Evolutionary conservation across 1,140 invertebrate genomes (phyloP).

Genomic region (Cydia strobilella): DNA sequence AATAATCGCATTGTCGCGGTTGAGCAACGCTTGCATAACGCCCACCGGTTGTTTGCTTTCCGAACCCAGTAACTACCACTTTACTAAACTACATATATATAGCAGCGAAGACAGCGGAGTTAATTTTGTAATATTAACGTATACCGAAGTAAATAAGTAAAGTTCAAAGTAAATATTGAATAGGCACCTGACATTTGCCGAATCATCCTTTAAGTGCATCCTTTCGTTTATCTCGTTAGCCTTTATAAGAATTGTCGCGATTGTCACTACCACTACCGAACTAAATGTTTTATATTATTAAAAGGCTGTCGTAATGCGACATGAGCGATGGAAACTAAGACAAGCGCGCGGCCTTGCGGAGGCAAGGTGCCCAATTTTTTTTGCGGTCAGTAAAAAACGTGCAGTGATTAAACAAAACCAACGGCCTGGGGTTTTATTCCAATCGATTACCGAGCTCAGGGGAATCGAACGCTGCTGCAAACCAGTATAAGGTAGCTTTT

Average conservation of each 20-base stretch:
- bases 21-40: conserved; percentile 46
- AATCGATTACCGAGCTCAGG: background rate
- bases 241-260: conserved; percentile 63
- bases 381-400: conserved; percentile 66
- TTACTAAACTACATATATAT: conserved; percentile 26
- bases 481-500: background rate
- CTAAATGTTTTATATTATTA: conserved; percentile 20
- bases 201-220: conserved; percentile 58
- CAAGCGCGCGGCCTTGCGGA: conserved; percentile 58
- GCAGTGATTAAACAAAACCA: conserved; percentile 54
- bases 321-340: conserved; percentile 59
- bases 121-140: conserved; percentile 45
- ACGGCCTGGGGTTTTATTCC: conserved; percentile 30
- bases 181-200: conserved; percentile 64
- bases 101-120: conserved; percentile 25
- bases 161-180: conserved; percentile 57
- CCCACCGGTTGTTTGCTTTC: conserved; percentile 41
- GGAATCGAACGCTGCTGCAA: background rate
- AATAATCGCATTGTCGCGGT: conserved; percentile 41
- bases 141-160: conserved; percentile 40
- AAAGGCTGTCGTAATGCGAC: conserved; percentile 51
- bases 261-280: conserved; percentile 44
- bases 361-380: conserved; percentile 67
- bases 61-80: conserved; percentile 37
- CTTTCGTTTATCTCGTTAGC: conserved; percentile 69